Conservation (phyloP, 2,888 invertebrate species). For the Drosophila mimetica region DNA sequence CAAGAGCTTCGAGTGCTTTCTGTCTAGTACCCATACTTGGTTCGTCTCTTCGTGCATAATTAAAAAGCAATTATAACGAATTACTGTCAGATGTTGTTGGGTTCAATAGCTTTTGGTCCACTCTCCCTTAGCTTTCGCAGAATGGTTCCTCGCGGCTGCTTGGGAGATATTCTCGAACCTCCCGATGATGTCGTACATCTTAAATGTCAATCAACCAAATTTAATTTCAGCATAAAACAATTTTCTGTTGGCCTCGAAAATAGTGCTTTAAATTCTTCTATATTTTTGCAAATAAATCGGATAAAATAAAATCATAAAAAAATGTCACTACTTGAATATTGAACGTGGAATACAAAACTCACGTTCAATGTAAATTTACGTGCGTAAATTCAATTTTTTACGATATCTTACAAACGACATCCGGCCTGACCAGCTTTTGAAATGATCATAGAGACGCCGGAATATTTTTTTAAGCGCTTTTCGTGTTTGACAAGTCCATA, state of each 20-base stretch:
- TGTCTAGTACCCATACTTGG: constrained; percentile 8
- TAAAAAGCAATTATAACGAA: constrained; percentile 65
- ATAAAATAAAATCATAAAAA: no score
- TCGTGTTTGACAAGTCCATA: no score
- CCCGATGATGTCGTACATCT: constrained; percentile 47
- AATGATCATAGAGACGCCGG: background rate
- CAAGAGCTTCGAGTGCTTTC: constrained; percentile 52
- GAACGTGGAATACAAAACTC: no score
- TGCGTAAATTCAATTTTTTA: no score
- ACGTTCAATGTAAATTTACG: no score
- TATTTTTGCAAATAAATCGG: no score
- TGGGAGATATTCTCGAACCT: constrained; percentile 6
- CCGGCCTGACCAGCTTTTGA: background rate
- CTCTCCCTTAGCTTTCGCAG: constrained; percentile 31
- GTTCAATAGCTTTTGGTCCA: constrained; percentile 14
- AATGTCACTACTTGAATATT: no score
- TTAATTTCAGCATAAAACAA: constrained; percentile 44
- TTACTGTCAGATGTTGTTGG: constrained; percentile 41
- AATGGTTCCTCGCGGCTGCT: constrained; percentile 24
- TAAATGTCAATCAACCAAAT: constrained; percentile 61
- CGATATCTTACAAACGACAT: no score
- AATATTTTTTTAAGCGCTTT: no score
- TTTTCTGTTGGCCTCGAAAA: background rate
- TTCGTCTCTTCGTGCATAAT: constrained; percentile 53
- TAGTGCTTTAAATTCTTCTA: no score